These are phyloP conservation scores for Phaenicophaeus curvirostris DNA, from an alignment of 2,797 vertebrate genomes.

Conservation along the genomic window DNA sequence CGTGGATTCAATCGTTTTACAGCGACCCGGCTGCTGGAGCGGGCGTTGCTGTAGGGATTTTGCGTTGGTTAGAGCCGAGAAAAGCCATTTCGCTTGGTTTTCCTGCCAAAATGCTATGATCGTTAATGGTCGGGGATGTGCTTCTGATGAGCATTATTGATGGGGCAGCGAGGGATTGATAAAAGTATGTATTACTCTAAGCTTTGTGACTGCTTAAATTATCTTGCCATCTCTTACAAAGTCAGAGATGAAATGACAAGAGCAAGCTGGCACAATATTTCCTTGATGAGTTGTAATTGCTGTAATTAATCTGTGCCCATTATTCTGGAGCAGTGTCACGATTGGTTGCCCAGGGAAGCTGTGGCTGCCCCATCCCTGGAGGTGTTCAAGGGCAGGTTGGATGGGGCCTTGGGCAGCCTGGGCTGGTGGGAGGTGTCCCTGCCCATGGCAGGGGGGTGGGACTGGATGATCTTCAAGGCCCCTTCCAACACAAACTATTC, in stretches of 20 bases:
- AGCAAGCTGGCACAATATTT: background rate
- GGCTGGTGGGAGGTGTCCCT: too few species aligned
- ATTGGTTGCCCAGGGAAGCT: too few species aligned
- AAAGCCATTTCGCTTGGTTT: background rate
- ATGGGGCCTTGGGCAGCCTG: too few species aligned
- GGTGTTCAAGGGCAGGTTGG: too few species aligned
- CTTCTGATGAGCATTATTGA: background rate
- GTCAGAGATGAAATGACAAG: background rate
- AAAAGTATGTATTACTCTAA: background rate
- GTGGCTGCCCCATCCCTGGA: too few species aligned
- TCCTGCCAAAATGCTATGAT: background rate
- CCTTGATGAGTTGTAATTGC: background rate
- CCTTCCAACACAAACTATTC: too few species aligned
- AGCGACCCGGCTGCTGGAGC: too few species aligned
- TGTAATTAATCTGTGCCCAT: background rate
- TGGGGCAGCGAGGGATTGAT: background rate
- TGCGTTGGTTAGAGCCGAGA: background rate
- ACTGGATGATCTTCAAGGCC: too few species aligned
- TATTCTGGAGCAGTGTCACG: rapidly evolving
- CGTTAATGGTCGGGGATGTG: background rate
- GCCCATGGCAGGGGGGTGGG: too few species aligned
- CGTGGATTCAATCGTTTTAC: too few species aligned
- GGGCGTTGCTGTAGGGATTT: background rate
- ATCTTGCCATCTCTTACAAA: background rate
- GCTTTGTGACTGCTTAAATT: background rate